Conservation (phyloP, 2,797 vertebrate species). For the Enteromius trimaculatus region DNA sequence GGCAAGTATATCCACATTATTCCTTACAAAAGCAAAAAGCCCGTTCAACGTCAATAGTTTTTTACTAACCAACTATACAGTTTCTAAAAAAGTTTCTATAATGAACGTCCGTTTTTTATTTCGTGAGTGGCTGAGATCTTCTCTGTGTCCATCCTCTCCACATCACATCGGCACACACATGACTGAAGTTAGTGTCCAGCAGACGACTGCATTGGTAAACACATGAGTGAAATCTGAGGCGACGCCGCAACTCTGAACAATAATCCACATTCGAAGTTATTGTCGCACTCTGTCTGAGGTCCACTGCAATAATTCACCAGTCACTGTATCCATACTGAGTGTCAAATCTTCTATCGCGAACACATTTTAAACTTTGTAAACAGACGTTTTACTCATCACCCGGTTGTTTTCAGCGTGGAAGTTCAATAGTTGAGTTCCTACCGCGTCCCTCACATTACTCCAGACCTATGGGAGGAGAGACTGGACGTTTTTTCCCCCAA, state of each 20-base stretch:
- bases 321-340: neutral
- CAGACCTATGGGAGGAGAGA: constrained; percentile 56
- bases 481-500: neutral
- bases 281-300: constrained; percentile 9
- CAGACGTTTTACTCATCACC: neutral
- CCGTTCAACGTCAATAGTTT: neutral
- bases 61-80: neutral
- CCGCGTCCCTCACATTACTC: constrained; percentile 31
- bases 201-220: neutral
- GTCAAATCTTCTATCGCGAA: neutral
- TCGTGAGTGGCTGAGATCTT: constrained; percentile 7
- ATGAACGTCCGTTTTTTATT: constrained; percentile 35
- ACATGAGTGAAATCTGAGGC: constrained; percentile 15
- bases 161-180: constrained; percentile 12
- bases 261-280: constrained; percentile 43
- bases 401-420: constrained; percentile 36
- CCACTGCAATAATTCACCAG: neutral
- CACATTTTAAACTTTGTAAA: neutral
- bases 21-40: constrained; percentile 37
- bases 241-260: constrained; percentile 17
- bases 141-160: constrained; percentile 53
- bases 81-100: neutral
- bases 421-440: constrained; percentile 25
- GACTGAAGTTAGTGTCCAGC: constrained; percentile 13
- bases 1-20: constrained; percentile 70